Conservation (phyloP, 2,888 invertebrate species). For the Sphaerolaimus hirsutus region DNA sequence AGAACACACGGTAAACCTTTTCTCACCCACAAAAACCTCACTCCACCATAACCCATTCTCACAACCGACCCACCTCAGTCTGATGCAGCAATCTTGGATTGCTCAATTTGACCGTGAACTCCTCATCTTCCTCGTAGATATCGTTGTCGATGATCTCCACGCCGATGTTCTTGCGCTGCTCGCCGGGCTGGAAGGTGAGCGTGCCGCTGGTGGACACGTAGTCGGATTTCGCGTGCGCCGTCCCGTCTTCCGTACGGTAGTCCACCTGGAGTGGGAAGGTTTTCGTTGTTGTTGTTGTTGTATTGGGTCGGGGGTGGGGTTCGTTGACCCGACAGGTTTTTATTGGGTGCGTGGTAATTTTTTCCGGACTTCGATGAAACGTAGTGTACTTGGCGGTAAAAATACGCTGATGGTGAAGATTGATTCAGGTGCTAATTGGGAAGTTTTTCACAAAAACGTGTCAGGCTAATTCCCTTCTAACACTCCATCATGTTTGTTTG, state of each 20-base stretch:
- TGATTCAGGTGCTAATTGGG: no score
- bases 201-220: constrained; percentile 48
- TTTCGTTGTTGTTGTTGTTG: no score
- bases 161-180: constrained; percentile 43
- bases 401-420: no score
- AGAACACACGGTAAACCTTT: no score
- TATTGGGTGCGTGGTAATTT: no score
- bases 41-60: not conserved
- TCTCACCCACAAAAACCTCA: not conserved
- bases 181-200: constrained; percentile 17
- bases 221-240: constrained; percentile 81
- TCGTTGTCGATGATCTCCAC: constrained; percentile 91
- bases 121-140: constrained; percentile 94
- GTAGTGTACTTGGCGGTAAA: no score
- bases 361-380: no score
- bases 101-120: constrained; percentile 60
- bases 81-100: constrained; percentile 28
- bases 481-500: no score
- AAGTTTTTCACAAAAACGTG: no score
- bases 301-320: no score
- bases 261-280: constrained; percentile 55
- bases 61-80: not conserved
- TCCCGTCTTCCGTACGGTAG: constrained; percentile 80
- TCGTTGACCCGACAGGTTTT: no score
- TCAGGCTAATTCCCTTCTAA: no score